Base-by-base conservation (phyloP, 37 sponge, comb jelly and placozoan species). In the Cliona cf. orientalis region DNA sequence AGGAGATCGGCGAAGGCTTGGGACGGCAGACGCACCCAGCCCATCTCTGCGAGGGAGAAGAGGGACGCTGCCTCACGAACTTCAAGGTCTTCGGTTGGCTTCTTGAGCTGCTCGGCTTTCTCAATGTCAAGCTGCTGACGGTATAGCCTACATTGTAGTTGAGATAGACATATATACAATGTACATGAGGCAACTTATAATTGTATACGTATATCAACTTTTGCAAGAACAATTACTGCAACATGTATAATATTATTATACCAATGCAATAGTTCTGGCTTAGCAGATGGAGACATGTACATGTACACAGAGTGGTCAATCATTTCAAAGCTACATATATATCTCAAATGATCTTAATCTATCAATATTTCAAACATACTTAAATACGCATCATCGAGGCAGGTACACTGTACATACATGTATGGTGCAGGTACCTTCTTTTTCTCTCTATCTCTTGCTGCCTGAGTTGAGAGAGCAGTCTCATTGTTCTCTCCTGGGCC, bases 61-160 rank as follows among this genome's bases (percentile, higher is more conserved):
- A 93, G 84, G 58, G 63, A 46, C 39, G 60, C 41, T 23, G 77
- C 37, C 42, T 74, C 76, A 9, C 74, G 55, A 0, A 87, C 88
- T 34, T 66, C 32, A 22, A 95, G 84, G 66, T 95, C 95, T 53
- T 95, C 95, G 0, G 88, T 80, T 42, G 95, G 95, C 38, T 83
- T 69, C 49, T 85, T 84, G 32, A 95, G 86, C 60, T 91, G 91
- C 58, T 90, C 80, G 1, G 88, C 88, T 25, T 75, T 84, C 79
- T 91, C 86, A 65, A 84, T 72, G 34, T 95, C 91, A 41, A 81
- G 65, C 69, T 82, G 81, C 55, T 93, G 81, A 42, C 70, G 81
- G 9, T 72, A 65, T 36, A 72, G 62, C 37, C 84, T 69, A 28
- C n/a, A n/a, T n/a, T n/a, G n/a, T n/a, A n/a, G n/a, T n/a, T n/a